Evolutionary conservation across 2,888 invertebrate genomes (phyloP).

Genomic region (Platycheirus albimanus): DNA sequence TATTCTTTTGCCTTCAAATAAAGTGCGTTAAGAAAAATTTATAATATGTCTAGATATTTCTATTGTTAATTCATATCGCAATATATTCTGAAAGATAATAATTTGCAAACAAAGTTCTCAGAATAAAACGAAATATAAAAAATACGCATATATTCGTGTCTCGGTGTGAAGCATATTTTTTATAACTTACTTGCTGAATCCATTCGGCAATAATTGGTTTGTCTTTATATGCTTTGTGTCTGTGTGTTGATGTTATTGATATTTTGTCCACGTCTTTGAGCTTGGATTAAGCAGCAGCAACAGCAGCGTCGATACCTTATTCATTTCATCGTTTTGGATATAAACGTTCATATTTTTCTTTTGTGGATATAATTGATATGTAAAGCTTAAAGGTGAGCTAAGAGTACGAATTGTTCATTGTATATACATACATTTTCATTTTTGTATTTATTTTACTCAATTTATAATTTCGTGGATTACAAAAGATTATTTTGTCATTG

Average conservation of each 20-base stretch:
- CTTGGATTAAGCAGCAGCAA: constrained; percentile 45
- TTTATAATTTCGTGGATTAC: background rate
- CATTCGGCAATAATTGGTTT: constrained; percentile 31
- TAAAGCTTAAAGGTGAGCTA: constrained; percentile 66
- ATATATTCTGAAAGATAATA: constrained; percentile 12
- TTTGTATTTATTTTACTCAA: constrained; percentile 1
- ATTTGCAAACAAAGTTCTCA: constrained; percentile 55
- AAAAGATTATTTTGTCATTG: too few species aligned
- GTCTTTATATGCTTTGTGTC: constrained; percentile 12
- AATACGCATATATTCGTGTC: constrained; percentile 62
- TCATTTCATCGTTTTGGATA: constrained; percentile 60
- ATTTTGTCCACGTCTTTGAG: constrained; percentile 59
- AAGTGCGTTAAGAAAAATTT: background rate
- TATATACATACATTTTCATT: too few species aligned
- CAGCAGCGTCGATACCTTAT: constrained; percentile 35
- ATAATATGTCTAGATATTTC: background rate
- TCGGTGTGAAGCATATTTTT: constrained; percentile 65
- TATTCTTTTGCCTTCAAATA: background rate
- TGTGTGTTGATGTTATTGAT: constrained; percentile 55
- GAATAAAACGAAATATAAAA: constrained; percentile 32
- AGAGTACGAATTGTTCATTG: background rate
- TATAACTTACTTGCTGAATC: constrained; percentile 55
- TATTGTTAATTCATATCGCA: too few species aligned
- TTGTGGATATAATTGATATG: constrained; percentile 68
- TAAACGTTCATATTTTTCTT: constrained; percentile 54